Base-by-base conservation (phyloP, 2,113 vertebrate genomes). In the Cyanistes caeruleus region DNA sequence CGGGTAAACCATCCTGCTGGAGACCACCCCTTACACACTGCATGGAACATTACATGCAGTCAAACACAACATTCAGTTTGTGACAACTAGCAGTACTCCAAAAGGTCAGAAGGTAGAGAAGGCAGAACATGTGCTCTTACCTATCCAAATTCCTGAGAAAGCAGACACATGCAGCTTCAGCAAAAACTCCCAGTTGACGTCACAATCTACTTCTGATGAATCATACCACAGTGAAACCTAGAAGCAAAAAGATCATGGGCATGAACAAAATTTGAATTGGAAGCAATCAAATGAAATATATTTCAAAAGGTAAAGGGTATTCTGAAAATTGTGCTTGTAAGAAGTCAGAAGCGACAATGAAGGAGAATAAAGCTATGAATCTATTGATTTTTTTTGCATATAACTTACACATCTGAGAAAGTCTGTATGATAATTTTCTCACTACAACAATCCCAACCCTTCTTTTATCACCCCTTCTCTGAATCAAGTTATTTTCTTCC, bases 21-120 rank as follows among this genome's bases (percentile, higher is more conserved):
- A 82, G 65, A 72, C 62, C 62, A 68, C 46, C 70, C 48, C 49
- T 75, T 23, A 19, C 3, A 16, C 13, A 24, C 0, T 22, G 31
- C 8, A 37, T 8, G 1, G n/a, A 91, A 48, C 24, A 15, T 10
- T 13, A 13, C 3, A 0, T 1, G 0, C n/a, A 62, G 73, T 33
- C 68, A 82, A 64, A 84, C n/a, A 31, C 69, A 69, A 17, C 23
- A 1, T 15, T 23, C 35, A 35, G 18, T 63, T 37, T 41, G 19
- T 33, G 35, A 68, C 39, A 90, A 23, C 23, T 2, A 63, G 33
- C 60, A 51, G 18, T 25, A 46, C 22, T 58, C 13, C 33, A 53
- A 15, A 53, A n/a, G 55, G 35, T 52, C 76, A 59, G 43, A 35
- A 2, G 0, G 35, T 9, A 78, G 4, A 43, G 15, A 6, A 77